Conservation (phyloP, 2,888 invertebrate species). For the Pachliopta kotzebuea region DNA sequence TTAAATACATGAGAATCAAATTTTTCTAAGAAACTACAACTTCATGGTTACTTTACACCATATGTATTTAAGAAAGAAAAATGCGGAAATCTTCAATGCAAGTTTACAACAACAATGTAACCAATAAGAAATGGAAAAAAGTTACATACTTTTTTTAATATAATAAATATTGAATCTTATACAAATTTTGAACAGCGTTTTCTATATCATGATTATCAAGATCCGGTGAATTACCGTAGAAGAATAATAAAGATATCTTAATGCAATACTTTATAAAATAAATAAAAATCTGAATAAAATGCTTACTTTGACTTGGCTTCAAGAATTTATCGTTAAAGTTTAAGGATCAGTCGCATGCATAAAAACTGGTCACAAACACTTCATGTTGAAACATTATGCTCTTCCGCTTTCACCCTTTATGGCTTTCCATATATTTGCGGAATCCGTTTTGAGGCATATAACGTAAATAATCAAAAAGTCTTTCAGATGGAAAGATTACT, state of each 20-base stretch:
- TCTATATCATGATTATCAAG: neutral
- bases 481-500: neutral
- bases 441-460: neutral
- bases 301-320: slow-evolving; percentile 18
- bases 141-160: too few relatives aligned
- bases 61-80: too few relatives aligned
- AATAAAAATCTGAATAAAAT: slow-evolving; percentile 8
- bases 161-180: neutral
- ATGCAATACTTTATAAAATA: neutral
- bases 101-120: neutral
- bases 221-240: neutral
- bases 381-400: slow-evolving; percentile 4
- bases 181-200: neutral
- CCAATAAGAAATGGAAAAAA: neutral
- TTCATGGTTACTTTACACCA: too few relatives aligned
- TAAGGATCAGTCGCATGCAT: slow-evolving; percentile 20
- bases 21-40: too few relatives aligned
- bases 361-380: slow-evolving; percentile 20
- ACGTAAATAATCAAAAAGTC: neutral
- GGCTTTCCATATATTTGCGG: slow-evolving; percentile 15
- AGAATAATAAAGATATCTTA: neutral
- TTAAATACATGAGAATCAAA: too few relatives aligned
- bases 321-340: slow-evolving; percentile 20
- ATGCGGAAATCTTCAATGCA: neutral
- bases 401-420: slow-evolving; percentile 27